Evolutionary conservation across 2,888 invertebrate species (phyloP).

Genomic region (Tetropium fuscum): DNA sequence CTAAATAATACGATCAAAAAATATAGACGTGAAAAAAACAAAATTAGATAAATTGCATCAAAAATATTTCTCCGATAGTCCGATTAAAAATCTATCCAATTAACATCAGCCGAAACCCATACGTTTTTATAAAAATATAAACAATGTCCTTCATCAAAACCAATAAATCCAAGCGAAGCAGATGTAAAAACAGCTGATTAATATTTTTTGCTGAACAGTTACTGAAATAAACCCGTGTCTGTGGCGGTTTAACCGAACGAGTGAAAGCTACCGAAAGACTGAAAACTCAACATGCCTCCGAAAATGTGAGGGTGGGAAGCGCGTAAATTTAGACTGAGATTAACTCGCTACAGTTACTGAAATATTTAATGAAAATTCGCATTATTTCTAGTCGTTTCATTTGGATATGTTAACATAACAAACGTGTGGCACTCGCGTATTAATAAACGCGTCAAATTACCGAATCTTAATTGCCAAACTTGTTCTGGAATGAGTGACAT

Average conservation of each 20-base stretch:
- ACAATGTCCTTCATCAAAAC: conserved; percentile 37
- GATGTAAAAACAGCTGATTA: conserved; percentile 46
- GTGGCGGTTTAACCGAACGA: conserved; percentile 9
- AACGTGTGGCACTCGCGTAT: conserved; percentile 35
- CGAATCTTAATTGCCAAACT: background rate
- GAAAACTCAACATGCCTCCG: conserved; percentile 45
- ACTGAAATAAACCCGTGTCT: conserved; percentile 33
- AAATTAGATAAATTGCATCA: background rate
- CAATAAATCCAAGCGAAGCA: conserved; percentile 41
- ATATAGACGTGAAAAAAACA: background rate
- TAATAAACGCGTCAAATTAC: conserved; percentile 33
- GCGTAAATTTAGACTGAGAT: conserved; percentile 63
- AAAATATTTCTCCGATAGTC: background rate
- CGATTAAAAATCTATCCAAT: conserved; percentile 5
- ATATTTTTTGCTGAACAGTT: conserved; percentile 37
- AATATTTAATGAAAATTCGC: conserved; percentile 62
- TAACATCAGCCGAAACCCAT: background rate
- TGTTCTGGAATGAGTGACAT: background rate
- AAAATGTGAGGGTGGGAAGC: conserved; percentile 64
- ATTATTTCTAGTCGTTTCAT: conserved; percentile 59
- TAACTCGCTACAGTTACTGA: conserved; percentile 62
- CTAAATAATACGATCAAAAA: too few relatives aligned
- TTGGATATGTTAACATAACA: conserved; percentile 51
- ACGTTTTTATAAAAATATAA: conserved; percentile 35
- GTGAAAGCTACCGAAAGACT: conserved; percentile 24